A percentile compares a stretch with the other conserved stretches of the same genome.
Evolutionary conservation across 2,113 vertebrate species (phyloP).

Genomic region (Ivindomyrus marchei): DNA sequence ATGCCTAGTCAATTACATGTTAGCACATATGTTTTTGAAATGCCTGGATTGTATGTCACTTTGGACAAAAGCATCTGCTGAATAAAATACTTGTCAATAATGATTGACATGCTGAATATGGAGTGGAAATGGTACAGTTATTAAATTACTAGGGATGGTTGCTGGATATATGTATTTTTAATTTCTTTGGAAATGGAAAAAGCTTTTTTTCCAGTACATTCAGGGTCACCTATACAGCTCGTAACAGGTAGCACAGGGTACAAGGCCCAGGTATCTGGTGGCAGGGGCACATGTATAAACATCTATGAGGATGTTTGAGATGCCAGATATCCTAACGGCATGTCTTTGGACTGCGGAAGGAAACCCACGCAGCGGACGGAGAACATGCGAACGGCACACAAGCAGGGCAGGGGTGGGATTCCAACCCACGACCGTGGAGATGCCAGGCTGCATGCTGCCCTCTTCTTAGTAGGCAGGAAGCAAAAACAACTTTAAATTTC

Average conservation of each 20-base stretch:
- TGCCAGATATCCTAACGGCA: background rate
- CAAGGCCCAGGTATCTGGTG: background rate
- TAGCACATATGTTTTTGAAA: background rate
- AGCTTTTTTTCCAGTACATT: background rate
- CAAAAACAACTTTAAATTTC: background rate
- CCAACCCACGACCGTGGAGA: background rate
- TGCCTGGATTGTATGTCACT: background rate
- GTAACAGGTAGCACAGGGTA: background rate
- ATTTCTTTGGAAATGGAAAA: background rate
- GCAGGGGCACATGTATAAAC: background rate
- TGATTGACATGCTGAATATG: background rate
- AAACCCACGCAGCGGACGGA: background rate
- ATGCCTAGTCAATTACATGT: background rate
- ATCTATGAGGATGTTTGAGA: background rate
- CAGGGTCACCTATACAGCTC: background rate
- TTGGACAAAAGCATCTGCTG: background rate
- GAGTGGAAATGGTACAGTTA: background rate
- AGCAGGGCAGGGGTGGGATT: background rate
- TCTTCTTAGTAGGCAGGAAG: background rate
- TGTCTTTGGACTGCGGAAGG: background rate
- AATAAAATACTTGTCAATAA: background rate
- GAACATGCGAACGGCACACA: background rate
- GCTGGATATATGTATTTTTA: background rate
- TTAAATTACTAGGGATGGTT: background rate
- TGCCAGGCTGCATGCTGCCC: background rate